phyloP scores from a whole-genome alignment of 2,888 invertebrate species.

The Gortyna flavago region DNA sequence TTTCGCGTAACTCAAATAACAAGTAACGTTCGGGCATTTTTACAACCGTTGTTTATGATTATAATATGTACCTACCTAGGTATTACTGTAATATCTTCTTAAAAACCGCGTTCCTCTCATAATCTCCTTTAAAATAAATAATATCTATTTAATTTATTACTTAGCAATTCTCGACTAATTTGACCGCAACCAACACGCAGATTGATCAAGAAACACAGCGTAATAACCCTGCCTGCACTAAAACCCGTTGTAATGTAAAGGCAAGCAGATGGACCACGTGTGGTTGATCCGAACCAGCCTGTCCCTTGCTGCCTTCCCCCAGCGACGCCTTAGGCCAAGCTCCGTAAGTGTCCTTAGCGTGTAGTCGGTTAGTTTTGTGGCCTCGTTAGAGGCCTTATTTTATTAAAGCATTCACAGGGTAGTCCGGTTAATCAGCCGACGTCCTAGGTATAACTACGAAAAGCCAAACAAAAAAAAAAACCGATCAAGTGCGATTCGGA shows the following conservation, averaged over 20 bases:
- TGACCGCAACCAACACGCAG: neutral
- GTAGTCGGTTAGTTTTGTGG: neutral
- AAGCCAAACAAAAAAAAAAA: neutral
- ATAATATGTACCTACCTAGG: neutral
- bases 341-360: neutral
- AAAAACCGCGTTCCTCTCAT: neutral
- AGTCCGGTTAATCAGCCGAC: neutral
- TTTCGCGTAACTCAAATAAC: no score
- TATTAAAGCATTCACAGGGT: neutral
- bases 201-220: neutral
- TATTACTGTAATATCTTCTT: neutral
- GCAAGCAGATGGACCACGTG: neutral
- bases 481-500: no score
- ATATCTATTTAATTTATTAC: neutral
- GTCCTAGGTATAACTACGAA: neutral
- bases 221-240: neutral
- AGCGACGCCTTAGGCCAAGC: neutral
- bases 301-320: neutral
- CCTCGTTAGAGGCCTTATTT: neutral
- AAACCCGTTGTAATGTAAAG: no score
- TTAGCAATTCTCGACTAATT: neutral
- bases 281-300: neutral
- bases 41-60: neutral
- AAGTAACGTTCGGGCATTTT: neutral
- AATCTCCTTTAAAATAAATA: neutral